Conservation (phyloP, 2,797 vertebrate species). For the Carapus acus region DNA sequence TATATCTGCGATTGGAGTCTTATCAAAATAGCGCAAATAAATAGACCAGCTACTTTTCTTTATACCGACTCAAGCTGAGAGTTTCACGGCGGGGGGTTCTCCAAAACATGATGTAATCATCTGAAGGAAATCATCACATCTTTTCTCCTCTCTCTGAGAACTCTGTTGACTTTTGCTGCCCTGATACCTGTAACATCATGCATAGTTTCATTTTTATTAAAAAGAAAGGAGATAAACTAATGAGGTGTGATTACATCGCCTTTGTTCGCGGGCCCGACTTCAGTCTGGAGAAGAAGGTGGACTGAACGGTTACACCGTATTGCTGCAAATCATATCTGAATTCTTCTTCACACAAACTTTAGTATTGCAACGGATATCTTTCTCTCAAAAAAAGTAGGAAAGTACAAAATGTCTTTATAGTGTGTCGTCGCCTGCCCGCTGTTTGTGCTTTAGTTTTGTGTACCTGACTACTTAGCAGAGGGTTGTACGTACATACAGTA, state of each 20-base stretch:
- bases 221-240: slow-evolving; percentile 38
- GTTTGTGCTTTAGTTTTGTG: slow-evolving; percentile 35
- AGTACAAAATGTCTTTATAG: slow-evolving; percentile 8
- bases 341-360: slow-evolving; percentile 8
- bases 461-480: slow-evolving; percentile 16
- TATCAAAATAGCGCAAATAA: slow-evolving; percentile 22
- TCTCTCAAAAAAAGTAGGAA: slow-evolving; percentile 4
- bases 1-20: slow-evolving; percentile 3
- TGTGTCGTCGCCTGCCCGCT: background rate
- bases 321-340: slow-evolving; percentile 9
- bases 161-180: slow-evolving; percentile 31
- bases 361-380: slow-evolving; percentile 16
- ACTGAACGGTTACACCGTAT: slow-evolving; percentile 17
- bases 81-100: slow-evolving; percentile 11
- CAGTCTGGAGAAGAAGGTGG: slow-evolving; percentile 2
- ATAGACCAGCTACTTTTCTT: slow-evolving; percentile 11
- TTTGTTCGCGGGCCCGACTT: slow-evolving; percentile 19
- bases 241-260: slow-evolving; percentile 12
- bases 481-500: slow-evolving; percentile 19
- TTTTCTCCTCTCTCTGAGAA: slow-evolving; percentile 17
- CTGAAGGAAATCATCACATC: slow-evolving; percentile 19
- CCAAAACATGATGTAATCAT: slow-evolving; percentile 5
- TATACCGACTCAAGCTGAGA: slow-evolving; percentile 9
- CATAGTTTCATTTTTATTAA: slow-evolving; percentile 65
- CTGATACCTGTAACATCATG: slow-evolving; percentile 53